Conservation (phyloP, 2,888 invertebrate genomes). For the Parnassius glacialis region DNA sequence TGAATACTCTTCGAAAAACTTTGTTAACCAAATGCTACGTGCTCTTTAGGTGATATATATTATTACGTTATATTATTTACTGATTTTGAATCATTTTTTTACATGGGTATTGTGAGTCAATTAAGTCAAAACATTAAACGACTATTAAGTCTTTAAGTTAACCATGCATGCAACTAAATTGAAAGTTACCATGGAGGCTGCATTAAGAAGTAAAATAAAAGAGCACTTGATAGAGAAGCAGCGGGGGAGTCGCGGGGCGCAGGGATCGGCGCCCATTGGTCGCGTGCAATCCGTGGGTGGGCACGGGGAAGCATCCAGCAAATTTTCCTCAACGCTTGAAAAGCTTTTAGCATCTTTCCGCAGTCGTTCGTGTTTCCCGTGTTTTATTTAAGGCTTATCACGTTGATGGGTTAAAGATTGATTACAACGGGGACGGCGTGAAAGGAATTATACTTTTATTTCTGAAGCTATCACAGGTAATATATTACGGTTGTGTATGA, state of each 20-base stretch:
- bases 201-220: constrained; percentile 36
- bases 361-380: not conserved
- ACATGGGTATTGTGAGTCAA: too few species aligned
- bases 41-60: too few species aligned
- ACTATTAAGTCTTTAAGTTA: not conserved
- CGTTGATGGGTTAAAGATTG: constrained; percentile 53
- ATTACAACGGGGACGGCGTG: constrained; percentile 38
- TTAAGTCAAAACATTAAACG: too few species aligned
- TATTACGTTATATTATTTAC: too few species aligned
- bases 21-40: too few species aligned
- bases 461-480: not conserved
- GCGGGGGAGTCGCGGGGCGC: constrained; percentile 28
- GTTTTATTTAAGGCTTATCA: constrained; percentile 4
- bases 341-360: constrained; percentile 74
- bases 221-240: constrained; percentile 40
- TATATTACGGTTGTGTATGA: not conserved
- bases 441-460: not conserved
- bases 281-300: constrained; percentile 71
- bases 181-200: constrained; percentile 5
- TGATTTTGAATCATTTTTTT: too few species aligned
- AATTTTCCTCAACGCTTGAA: constrained; percentile 62
- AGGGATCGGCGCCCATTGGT: constrained; percentile 64
- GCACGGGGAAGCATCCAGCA: constrained; percentile 61
- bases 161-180: constrained; percentile 16
- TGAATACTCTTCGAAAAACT: too few species aligned